Base-by-base conservation (phyloP, 2,113 vertebrate genomes). In the Gorsachius goisagi region DNA sequence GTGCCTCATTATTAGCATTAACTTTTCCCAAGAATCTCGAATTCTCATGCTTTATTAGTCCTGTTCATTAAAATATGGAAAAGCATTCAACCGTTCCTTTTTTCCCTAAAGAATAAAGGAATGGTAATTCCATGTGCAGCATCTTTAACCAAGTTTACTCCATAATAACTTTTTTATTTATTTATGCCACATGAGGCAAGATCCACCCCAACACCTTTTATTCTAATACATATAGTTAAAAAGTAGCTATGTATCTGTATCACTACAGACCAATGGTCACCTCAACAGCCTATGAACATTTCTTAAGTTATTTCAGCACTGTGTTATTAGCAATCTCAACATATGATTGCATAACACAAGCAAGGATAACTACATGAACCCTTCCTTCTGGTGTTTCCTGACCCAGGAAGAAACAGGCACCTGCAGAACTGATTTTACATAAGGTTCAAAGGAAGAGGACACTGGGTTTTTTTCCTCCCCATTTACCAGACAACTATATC, bases 311-410 rank as follows among this genome's bases (percentile, higher is more conserved):
- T 49, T 92, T 58, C 44, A 79, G 89, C 58, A 59, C 5, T 59
- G 47, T 32, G 28, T 32, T 41, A 82, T 53, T 20, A 41, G 32
- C n/a, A 62, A 39, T 72, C 58, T 45, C 45, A 82, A 53, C 2
- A 24, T 15, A 52, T 3, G 9, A 90, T 1, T 67, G 37, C 28
- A 20, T 14, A 69, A 62, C 0, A 3, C 23, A 62, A 66, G 8
- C 7, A 74, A 3, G 71, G 71, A 64, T 2, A 85, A 88, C 1
- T 2, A 30, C 28, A 17, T 0, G 0, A 88, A 74, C 32, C 30
- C 59, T 53, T 76, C 35, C 21, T 63, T 60, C 15, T 37, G 39
- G 28, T 9, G 41, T 53, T 71, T 53, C 55, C 33, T 50, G 24
- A 52, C 8, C 4, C 2, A 32, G 24, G 33, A 95, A 62, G 22